Conservation (phyloP, 2,797 vertebrate genomes). For the Enoplosus armatus region DNA sequence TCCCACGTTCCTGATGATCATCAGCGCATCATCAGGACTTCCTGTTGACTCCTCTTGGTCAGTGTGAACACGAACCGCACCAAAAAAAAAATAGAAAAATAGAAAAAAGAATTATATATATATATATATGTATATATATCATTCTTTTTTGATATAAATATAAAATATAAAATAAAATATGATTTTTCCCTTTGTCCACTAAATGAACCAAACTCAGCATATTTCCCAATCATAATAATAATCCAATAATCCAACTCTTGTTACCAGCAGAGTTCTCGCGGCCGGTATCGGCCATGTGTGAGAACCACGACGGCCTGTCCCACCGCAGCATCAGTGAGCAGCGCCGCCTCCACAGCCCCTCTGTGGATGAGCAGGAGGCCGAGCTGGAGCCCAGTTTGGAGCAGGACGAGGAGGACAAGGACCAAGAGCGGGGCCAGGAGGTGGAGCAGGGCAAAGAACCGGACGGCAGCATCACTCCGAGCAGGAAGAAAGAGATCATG, state of each 20-base stretch:
- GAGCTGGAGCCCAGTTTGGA: slow-evolving; percentile 85
- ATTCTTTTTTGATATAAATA: too few relatives aligned
- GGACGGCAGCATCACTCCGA: slow-evolving; percentile 90
- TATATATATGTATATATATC: too few relatives aligned
- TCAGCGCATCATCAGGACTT: too few relatives aligned
- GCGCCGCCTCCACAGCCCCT: slow-evolving; percentile 76
- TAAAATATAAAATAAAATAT: too few relatives aligned
- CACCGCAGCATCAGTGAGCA: slow-evolving; percentile 81
- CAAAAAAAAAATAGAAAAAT: too few relatives aligned
- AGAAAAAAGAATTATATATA: too few relatives aligned
- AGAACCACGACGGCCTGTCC: slow-evolving; percentile 89
- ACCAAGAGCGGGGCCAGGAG: slow-evolving; percentile 72
- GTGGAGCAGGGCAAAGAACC: slow-evolving; percentile 69
- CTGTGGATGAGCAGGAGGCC: slow-evolving; percentile 85
- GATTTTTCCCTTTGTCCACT: too few relatives aligned
- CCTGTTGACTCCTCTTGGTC: too few relatives aligned
- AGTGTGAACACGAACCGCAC: too few relatives aligned
- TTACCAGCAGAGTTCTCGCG: slow-evolving; percentile 90
- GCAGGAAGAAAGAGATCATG: slow-evolving; percentile 95
- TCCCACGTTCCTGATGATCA: too few relatives aligned
- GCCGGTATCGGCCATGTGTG: slow-evolving; percentile 91
- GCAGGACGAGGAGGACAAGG: slow-evolving; percentile 81
- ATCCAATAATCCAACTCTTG: neutral
- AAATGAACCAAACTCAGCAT: too few relatives aligned
- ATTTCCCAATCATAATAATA: too few relatives aligned